Conservation (phyloP, 2,113 vertebrate species). For the Charadrius vociferus region DNA sequence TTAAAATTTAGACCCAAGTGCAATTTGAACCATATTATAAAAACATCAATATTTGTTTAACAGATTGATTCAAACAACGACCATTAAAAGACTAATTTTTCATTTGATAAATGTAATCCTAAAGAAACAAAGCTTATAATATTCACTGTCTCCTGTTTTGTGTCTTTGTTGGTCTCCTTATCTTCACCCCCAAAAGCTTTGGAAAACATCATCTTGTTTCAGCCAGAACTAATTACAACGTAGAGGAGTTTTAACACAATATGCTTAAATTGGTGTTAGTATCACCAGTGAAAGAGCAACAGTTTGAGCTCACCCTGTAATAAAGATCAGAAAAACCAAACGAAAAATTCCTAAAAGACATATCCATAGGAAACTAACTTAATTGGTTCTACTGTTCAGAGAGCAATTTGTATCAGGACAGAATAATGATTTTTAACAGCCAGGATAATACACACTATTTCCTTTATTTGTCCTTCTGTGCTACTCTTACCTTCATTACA, state of each 20-base stretch:
- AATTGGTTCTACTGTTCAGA: neutral
- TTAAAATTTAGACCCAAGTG: neutral
- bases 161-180: neutral
- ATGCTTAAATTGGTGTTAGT: neutral
- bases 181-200: neutral
- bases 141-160: neutral
- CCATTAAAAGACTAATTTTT: neutral
- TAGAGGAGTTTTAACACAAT: neutral
- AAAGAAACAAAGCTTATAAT: neutral
- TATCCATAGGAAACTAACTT: neutral
- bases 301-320: neutral
- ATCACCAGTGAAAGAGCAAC: neutral
- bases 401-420: neutral
- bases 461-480: neutral
- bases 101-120: neutral
- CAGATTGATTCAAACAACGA: neutral
- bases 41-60: neutral
- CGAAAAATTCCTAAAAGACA: neutral
- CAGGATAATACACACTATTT: neutral
- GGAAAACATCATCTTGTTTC: neutral
- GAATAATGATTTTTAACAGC: neutral
- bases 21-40: neutral
- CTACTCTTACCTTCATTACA: neutral
- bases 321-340: neutral
- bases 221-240: neutral